Percentiles rank a stretch among this genome's conserved stretches.
These are phyloP conservation scores for Gnatocerus cornutus DNA, from an alignment of 2,888 invertebrate genomes.

Conservation along the genomic window DNA sequence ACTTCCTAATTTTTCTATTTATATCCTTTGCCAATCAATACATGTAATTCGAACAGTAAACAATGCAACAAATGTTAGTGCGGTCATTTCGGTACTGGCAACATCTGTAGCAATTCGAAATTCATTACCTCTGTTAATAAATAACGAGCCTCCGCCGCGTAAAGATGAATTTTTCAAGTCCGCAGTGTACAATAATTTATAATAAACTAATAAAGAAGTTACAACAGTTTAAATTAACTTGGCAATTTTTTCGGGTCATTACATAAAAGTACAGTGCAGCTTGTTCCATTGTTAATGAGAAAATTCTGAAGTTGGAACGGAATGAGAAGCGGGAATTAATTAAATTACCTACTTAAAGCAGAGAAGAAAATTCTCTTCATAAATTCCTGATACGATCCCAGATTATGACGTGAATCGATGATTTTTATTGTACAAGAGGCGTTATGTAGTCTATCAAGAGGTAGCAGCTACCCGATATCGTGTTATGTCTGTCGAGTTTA, in stretches of 20 bases:
- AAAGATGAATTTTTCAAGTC: slow-evolving; percentile 29
- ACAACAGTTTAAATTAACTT: slow-evolving; percentile 41
- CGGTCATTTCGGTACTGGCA: too few relatives aligned
- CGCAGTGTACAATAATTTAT: slow-evolving; percentile 26
- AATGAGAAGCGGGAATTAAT: slow-evolving; percentile 27
- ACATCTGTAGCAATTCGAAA: slow-evolving; percentile 22
- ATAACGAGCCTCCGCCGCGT: neutral
- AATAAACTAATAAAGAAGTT: slow-evolving; percentile 38
- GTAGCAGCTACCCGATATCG: slow-evolving; percentile 31
- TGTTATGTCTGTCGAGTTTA: slow-evolving; percentile 40
- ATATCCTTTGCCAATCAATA: neutral
- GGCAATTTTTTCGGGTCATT: slow-evolving; percentile 34
- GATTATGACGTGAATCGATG: neutral
- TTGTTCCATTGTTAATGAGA: slow-evolving; percentile 41
- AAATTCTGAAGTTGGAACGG: slow-evolving; percentile 38
- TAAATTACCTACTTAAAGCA: slow-evolving; percentile 30
- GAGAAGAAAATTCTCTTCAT: slow-evolving; percentile 15
- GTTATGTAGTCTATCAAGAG: slow-evolving; percentile 32
- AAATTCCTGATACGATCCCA: neutral
- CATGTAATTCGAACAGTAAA: too few relatives aligned
- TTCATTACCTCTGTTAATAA: slow-evolving; percentile 20
- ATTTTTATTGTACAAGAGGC: slow-evolving; percentile 5
- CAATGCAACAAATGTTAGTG: too few relatives aligned
- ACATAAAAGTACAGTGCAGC: slow-evolving; percentile 31
- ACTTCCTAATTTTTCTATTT: slow-evolving; percentile 1